Base-by-base conservation (phyloP, 2,888 invertebrate genomes). In the Xestia xanthographa region DNA sequence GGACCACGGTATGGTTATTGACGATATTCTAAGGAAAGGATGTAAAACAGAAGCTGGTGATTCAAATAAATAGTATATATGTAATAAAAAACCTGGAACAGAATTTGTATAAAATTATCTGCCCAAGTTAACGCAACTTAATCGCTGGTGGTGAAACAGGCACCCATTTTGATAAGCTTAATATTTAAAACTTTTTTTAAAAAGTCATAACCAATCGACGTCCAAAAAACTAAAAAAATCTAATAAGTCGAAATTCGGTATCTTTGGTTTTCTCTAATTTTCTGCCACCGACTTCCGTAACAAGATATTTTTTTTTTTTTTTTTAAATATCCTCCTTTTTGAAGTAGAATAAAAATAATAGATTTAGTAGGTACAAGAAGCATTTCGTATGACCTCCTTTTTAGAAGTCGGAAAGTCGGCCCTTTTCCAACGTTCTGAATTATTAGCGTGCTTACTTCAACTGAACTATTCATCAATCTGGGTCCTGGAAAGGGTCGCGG, bases 391-490 rank as follows among this genome's bases (percentile, higher is more conserved):
- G 26, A n/a, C 14, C 29, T 38, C 14, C 4, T 29, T 29, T 48
- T 56, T 14, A 6, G 0, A 77, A 29, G 29, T 20, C n/a, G 5
- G 20, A 48, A 60, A 62, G n/a, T 41, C 63, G 9, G 62, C 38
- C n/a, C 48, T 50, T 58, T 45, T 62, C 38, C 34, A n/a, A 48
- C 48, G 38, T 17, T 43, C 63, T 67, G 22, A 84, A 66, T 74
- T 77, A 71, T 83, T 48, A 56, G 50, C 50, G 38, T 68, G 43
- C 65, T 73, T 73, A 67, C 45, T 66, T 67, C 48, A 58, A 45
- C 65, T 71, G 43, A 71, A 82, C 77, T 72, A 85, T 77, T 83
- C 76, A 88, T 89, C 85, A 85, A 85, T 82, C 82, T 82, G 67
- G 62, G 60, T 69, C 48, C 58, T 50, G 1, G n/a, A 14, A 29